Evolutionary conservation across 2,888 invertebrate genomes (phyloP).

Genomic region (Mesoligia furuncula): DNA sequence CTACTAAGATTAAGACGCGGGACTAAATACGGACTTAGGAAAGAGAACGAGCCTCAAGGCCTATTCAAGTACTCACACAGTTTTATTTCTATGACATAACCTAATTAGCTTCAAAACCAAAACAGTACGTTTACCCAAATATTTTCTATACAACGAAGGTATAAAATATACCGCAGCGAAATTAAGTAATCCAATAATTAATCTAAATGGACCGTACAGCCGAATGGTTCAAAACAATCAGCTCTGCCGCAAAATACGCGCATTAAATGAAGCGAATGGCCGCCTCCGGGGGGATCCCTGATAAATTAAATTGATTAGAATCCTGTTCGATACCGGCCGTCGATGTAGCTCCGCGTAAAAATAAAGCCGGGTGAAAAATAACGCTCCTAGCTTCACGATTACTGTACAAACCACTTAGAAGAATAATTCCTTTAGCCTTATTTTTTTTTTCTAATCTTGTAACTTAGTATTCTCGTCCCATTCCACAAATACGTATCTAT

Average conservation of each 20-base stretch:
- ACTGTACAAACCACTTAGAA: constrained; percentile 74
- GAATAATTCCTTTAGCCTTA: constrained; percentile 68
- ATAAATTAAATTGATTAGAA: constrained; percentile 91
- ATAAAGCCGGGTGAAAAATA: constrained; percentile 88
- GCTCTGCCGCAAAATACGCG: constrained; percentile 90
- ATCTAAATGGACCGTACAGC: constrained; percentile 90
- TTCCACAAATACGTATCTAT: constrained; percentile 21
- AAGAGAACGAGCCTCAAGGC: constrained; percentile 46
- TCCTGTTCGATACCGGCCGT: constrained; percentile 87
- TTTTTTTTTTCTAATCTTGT: constrained; percentile 44
- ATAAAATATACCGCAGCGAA: constrained; percentile 85
- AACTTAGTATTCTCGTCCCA: constrained; percentile 24
- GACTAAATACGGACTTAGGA: constrained; percentile 56
- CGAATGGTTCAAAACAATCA: constrained; percentile 91
- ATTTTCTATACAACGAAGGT: constrained; percentile 71
- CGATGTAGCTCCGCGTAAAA: constrained; percentile 86
- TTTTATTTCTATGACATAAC: constrained; percentile 55
- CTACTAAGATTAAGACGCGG: constrained; percentile 59
- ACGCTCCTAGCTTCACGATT: constrained; percentile 77
- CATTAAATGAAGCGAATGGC: constrained; percentile 91
- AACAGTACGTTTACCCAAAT: constrained; percentile 61
- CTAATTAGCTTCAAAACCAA: constrained; percentile 64
- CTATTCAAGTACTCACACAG: constrained; percentile 44
- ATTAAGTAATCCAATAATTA: constrained; percentile 91
- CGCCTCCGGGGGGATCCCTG: constrained; percentile 89